Conservation (phyloP, 1,140 invertebrate genomes). For the Ostrea edulis region DNA sequence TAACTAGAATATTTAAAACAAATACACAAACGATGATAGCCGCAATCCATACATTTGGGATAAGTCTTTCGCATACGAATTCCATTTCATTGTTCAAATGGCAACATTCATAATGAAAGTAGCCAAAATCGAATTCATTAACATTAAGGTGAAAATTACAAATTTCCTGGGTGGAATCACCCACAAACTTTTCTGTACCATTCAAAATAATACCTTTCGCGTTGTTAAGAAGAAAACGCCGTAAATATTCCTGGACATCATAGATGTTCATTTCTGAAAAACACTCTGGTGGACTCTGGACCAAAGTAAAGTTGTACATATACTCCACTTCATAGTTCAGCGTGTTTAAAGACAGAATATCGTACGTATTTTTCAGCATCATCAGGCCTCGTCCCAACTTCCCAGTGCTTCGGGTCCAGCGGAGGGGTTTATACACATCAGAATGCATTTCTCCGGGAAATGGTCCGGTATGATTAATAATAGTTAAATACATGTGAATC, state of each 20-base stretch:
- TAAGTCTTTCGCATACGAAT: background rate
- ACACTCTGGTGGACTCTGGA: background rate
- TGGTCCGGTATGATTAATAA: conserved; percentile 6
- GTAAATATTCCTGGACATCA: background rate
- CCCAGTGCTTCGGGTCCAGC: conserved; percentile 19
- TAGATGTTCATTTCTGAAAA: background rate
- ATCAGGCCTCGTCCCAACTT: background rate
- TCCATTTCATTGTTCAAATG: background rate
- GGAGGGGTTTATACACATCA: conserved; percentile 11
- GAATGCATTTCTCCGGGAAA: background rate
- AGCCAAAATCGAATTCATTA: background rate
- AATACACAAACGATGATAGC: conserved; percentile 4
- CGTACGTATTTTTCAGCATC: background rate
- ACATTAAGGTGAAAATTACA: conserved; percentile 6
- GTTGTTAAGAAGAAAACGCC: background rate
- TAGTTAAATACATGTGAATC: background rate
- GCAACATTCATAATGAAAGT: conserved; percentile 21
- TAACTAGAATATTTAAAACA: background rate
- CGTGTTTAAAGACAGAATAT: conserved; percentile 17
- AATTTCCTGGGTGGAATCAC: background rate
- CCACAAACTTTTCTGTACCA: background rate
- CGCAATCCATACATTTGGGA: background rate
- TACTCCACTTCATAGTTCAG: conserved; percentile 16
- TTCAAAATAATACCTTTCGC: background rate
- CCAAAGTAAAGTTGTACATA: background rate